These are phyloP conservation scores for Ictalurus punctatus DNA, from an alignment of 2,113 vertebrate species.

Conservation along the genomic window DNA sequence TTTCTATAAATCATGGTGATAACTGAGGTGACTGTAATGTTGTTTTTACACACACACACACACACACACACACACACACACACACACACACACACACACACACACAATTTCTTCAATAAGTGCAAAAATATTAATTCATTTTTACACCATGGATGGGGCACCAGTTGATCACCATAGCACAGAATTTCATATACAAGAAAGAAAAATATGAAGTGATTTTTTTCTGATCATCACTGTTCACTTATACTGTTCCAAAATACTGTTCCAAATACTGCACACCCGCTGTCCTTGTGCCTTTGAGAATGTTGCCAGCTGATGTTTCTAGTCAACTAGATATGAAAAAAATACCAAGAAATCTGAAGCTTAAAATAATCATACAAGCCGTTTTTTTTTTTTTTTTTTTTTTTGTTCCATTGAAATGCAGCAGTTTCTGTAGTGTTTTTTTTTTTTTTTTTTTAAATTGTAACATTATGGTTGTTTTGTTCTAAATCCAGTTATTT, in stretches of 20 bases:
- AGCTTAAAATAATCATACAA: neutral
- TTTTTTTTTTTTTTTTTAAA: neutral
- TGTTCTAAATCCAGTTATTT: neutral
- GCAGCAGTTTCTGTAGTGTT: neutral
- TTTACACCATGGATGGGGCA: neutral
- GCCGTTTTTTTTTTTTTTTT: too few relatives aligned
- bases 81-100: neutral
- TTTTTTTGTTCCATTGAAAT: neutral
- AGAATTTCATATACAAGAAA: neutral
- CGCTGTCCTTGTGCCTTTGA: conserved; percentile 8
- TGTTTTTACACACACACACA: neutral
- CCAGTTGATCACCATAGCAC: neutral
- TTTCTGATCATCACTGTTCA: neutral
- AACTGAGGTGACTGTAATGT: neutral
- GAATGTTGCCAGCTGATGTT: conserved; percentile 27
- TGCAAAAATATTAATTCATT: neutral
- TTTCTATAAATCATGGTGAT: neutral
- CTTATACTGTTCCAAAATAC: neutral
- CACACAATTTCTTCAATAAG: neutral
- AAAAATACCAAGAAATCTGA: neutral
- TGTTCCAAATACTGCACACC: neutral
- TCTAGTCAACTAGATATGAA: neutral
- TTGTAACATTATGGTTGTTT: neutral
- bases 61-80: neutral
- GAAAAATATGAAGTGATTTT: neutral